Evolutionary conservation across 2,888 invertebrate genomes (phyloP), one percentile per base, ranked within the genome.

Genomic region (Plagiodera versicolora): DNA sequence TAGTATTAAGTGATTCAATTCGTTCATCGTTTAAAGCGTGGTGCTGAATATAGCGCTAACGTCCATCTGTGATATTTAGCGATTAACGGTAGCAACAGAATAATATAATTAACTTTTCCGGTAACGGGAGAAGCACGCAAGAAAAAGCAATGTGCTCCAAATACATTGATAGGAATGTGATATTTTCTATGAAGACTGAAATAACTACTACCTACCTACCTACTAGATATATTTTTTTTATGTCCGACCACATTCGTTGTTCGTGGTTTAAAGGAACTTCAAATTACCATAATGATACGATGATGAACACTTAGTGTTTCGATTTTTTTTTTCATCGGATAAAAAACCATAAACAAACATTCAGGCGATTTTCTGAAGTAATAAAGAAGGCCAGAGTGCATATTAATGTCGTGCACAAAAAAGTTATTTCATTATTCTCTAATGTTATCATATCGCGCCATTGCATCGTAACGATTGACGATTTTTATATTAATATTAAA

Each of bases 131-230:
- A 75, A 77, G 76, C 79, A 78, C 77, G 71, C 70, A 67, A 70
- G 69, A 66, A 44, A 50, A 30, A 63, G 53, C 58, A 59, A 63
- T 65, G 64, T 67, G 53, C 53, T 50, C n/a, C n/a, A n/a, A n/a
- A 70, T 64, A 71, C 73, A 76, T 77, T 75, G 75, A 72, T 75
- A 72, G 74, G 76, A 75, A 78, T 81, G 82, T 82, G 82, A 82
- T 82, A 82, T 81, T 81, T 81, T 80, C 80, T 80, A 79, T 79
- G 68, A 80, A 82, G 82, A 82, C 82, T 82, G 82, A 82, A 79
- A 78, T 77, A 77, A 67, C 70, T 77, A 67, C n/a, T n/a, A n/a
- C n/a, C n/a, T n/a, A n/a, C n/a, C n/a, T n/a, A n/a, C n/a, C n/a
- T n/a, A n/a, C 70, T 77, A 76, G 74, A 75, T 78, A 77, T 78